phyloP scores from a whole-genome alignment of 1,140 invertebrate species.

The Tetramorium parvispinum region DNA sequence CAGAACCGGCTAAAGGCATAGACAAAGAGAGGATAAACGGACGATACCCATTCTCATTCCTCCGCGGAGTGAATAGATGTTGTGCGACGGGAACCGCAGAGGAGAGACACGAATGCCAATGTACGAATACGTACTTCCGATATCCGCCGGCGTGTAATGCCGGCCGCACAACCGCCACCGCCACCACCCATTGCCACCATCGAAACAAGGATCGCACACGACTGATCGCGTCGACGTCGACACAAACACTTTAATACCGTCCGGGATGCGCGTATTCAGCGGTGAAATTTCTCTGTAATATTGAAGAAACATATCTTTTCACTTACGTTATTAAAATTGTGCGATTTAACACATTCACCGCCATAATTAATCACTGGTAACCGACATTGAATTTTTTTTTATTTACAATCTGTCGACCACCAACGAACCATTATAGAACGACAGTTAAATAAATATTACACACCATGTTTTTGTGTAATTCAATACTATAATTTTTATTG shows the following conservation, averaged over 20 bases:
- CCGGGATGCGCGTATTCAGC: too few species aligned
- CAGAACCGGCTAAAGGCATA: background rate
- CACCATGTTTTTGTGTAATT: background rate
- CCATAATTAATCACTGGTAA: background rate
- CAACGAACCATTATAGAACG: background rate
- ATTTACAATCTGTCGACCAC: background rate
- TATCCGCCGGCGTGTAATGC: conserved; percentile 36
- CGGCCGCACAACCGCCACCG: background rate
- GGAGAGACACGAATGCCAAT: conserved; percentile 65
- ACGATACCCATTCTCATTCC: conserved; percentile 72
- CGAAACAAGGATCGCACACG: background rate
- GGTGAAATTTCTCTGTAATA: background rate
- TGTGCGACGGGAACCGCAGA: conserved; percentile 68
- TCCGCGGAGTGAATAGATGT: conserved; percentile 65
- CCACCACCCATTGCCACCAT: background rate
- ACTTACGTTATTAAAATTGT: background rate
- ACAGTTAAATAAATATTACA: background rate
- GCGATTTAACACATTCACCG: background rate
- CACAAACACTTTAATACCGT: too few species aligned
- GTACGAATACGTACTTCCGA: conserved; percentile 51
- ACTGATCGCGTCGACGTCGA: too few species aligned
- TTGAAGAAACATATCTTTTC: background rate
- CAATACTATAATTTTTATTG: background rate
- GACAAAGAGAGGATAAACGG: conserved; percentile 32
- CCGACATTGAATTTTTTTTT: background rate